Base-by-base conservation (phyloP, 2,888 invertebrate genomes). In the Protodeltote pygarga region DNA sequence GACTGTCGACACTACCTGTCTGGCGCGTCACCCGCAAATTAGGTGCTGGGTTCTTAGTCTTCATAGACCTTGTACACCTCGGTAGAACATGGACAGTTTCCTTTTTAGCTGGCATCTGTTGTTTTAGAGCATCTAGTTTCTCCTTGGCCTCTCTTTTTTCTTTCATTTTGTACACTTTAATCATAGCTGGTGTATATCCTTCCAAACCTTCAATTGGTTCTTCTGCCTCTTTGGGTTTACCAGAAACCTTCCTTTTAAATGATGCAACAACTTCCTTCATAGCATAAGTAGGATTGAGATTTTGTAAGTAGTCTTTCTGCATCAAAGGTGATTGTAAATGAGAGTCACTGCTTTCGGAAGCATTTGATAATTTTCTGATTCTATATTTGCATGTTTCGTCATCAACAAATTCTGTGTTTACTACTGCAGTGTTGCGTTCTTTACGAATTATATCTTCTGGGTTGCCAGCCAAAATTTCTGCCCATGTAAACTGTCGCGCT, bases 221-320 rank as follows among this genome's bases (percentile, higher is more conserved):
- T 41, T 85, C 86, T 0, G 51, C 20, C 17, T 85, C 87, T 58
- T 84, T 88, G 3, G 42, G 34, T 74, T 83, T 85, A 0, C 86
- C 85, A 0, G 82, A 46, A 11, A 83, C 73, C 73, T 93, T 93
- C 45, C 94, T 94, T 63, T 93, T 93, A 66, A 93, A 94, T 71
- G 90, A 93, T 23, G 93, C 92, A 40, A 94, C 84, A 0, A 96
- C 93, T 59, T 94, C 94, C 53, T 94, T 87, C 96, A 96, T 96
- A 0, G 95, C 95, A 31, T 94, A 94, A 0, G 96, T 96, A 0
- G 95, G 95, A 69, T 94, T 94, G 42, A 93, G 62, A n/a, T 79
- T 77, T 35, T 84, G 77, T 34, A 94, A 77, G 64, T 83, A 94
- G 75, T 84, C 92, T 78, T 81, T 89, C 62, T 86, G 92, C 57